Evolutionary conservation across 2,888 invertebrate species (phyloP).

Genomic region (Rhogogaster chlorosoma): DNA sequence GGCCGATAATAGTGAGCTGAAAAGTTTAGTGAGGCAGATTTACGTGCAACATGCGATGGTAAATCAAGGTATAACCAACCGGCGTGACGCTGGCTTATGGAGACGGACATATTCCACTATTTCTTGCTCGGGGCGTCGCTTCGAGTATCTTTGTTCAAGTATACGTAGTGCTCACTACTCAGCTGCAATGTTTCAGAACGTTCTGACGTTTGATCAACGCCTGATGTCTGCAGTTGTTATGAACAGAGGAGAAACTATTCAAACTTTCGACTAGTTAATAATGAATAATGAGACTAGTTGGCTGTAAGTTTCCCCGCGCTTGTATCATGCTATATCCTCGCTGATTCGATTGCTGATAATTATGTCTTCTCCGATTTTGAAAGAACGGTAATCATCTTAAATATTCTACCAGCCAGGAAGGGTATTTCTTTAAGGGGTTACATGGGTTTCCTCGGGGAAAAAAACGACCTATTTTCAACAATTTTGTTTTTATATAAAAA

Average conservation of each 20-base stretch:
- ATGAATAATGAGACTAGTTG: neutral
- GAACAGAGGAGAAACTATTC: constrained; percentile 20
- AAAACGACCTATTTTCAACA: too few species aligned
- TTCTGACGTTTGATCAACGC: constrained; percentile 35
- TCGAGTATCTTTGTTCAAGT: constrained; percentile 2
- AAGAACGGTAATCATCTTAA: neutral
- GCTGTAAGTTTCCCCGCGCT: neutral
- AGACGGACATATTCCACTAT: neutral
- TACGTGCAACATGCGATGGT: constrained; percentile 25
- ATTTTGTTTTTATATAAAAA: too few species aligned
- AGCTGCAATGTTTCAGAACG: constrained; percentile 28
- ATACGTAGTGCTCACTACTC: neutral
- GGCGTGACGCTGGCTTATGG: neutral
- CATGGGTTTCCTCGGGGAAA: too few species aligned
- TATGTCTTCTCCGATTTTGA: neutral
- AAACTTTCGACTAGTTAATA: constrained; percentile 10
- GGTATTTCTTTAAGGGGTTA: neutral
- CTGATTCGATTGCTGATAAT: neutral
- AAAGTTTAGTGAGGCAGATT: neutral
- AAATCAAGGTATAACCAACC: neutral
- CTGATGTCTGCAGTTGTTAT: neutral
- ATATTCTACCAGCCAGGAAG: neutral
- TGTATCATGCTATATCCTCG: neutral
- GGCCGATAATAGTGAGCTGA: neutral
- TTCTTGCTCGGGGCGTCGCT: constrained; percentile 2